Evolutionary conservation across 2,797 vertebrate species (phyloP).

Genomic region (Vireo griseus): DNA sequence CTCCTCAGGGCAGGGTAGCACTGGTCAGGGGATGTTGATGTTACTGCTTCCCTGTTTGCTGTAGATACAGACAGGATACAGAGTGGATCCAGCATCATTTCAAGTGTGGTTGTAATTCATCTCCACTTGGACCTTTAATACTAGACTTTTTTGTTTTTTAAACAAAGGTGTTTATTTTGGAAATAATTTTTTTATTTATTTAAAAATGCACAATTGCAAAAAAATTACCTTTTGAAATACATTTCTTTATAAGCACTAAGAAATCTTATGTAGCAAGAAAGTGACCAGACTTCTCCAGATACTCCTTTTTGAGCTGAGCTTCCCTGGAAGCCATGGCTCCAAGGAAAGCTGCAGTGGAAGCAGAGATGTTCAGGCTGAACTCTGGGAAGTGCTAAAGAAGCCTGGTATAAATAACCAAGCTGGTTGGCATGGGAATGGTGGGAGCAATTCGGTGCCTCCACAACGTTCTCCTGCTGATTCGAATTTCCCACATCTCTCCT

Average conservation of each 20-base stretch:
- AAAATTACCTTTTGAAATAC: slow-evolving; percentile 59
- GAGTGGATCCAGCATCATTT: not conserved
- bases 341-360: slow-evolving; percentile 19
- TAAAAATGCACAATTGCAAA: slow-evolving; percentile 71
- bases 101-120: not conserved
- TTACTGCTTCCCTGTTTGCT: not conserved
- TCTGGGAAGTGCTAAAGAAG: not conserved
- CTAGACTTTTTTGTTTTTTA: not conserved
- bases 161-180: slow-evolving; percentile 66
- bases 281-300: not conserved
- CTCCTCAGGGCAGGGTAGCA: fast-evolving
- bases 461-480: fast-evolving
- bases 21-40: fast-evolving
- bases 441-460: not conserved
- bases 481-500: not conserved
- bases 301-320: not conserved
- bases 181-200: slow-evolving; percentile 59
- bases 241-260: slow-evolving; percentile 47
- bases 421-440: not conserved
- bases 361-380: not conserved
- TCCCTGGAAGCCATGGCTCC: not conserved
- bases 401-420: not conserved
- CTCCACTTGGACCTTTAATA: not conserved
- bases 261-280: slow-evolving; percentile 39
- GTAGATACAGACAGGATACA: not conserved